phyloP scores from a whole-genome alignment of 2,888 invertebrate species.

The Craniophora ligustri region DNA sequence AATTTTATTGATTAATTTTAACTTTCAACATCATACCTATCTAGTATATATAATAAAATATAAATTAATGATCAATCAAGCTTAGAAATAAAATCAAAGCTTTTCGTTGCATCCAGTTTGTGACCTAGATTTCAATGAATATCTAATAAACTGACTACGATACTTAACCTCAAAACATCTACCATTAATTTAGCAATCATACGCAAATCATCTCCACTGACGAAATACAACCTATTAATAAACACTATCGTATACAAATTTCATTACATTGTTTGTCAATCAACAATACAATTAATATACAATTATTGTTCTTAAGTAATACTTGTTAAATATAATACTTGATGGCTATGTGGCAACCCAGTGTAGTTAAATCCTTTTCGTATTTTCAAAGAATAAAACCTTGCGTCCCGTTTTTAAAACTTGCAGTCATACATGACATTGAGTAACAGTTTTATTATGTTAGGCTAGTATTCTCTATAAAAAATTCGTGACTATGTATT shows the following conservation, averaged over 20 bases:
- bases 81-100: neutral
- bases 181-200: conserved; percentile 5
- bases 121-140: neutral
- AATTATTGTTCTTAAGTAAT: conserved; percentile 18
- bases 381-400: too few relatives aligned
- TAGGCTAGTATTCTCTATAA: too few relatives aligned
- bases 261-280: conserved; percentile 24
- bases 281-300: conserved; percentile 23
- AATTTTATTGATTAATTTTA: too few relatives aligned
- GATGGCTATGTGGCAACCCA: conserved; percentile 16
- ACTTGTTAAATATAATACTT: conserved; percentile 12
- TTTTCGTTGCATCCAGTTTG: neutral
- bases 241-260: conserved; percentile 8
- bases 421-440: too few relatives aligned
- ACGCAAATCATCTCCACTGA: conserved; percentile 1
- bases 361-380: too few relatives aligned
- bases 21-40: too few relatives aligned
- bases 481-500: too few relatives aligned
- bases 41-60: too few relatives aligned
- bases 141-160: neutral
- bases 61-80: too few relatives aligned
- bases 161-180: conserved; percentile 18
- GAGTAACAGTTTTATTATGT: too few relatives aligned
- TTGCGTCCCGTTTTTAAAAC: too few relatives aligned
- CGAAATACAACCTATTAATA: conserved; percentile 24